These are phyloP conservation scores for Drosophila triauraria DNA, from an alignment of 1,140 invertebrate species.

Conservation along the genomic window DNA sequence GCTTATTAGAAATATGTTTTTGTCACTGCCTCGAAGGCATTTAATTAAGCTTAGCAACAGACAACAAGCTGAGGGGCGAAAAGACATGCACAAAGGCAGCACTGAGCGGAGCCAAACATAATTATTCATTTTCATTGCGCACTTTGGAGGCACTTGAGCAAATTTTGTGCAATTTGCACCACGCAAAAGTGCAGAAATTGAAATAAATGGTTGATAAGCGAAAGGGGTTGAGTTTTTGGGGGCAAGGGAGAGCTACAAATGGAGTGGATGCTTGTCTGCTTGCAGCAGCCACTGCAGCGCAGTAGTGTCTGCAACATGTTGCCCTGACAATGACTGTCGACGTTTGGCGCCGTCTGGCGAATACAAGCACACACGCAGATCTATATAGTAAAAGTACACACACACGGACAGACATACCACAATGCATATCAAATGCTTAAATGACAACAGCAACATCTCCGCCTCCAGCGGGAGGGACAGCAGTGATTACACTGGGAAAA, in stretches of 20 bases:
- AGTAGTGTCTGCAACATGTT: constrained; percentile 72
- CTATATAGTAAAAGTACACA: constrained; percentile 21
- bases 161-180: constrained; percentile 71
- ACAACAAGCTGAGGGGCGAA: not conserved
- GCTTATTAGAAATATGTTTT: constrained; percentile 39
- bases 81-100: constrained; percentile 21
- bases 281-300: constrained; percentile 26
- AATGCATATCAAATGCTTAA: constrained; percentile 80
- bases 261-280: constrained; percentile 42
- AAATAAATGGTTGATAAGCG: constrained; percentile 75
- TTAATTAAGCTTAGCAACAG: constrained; percentile 65
- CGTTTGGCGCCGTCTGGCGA: constrained; percentile 66
- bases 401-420: constrained; percentile 46
- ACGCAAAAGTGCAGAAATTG: constrained; percentile 74
- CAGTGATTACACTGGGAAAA: constrained; percentile 11
- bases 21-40: constrained; percentile 62
- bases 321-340: constrained; percentile 78
- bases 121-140: constrained; percentile 69
- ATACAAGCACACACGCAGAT: constrained; percentile 5
- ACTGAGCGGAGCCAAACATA: constrained; percentile 47
- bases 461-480: constrained; percentile 15
- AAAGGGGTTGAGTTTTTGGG: constrained; percentile 8
- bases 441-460: constrained; percentile 71
- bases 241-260: constrained; percentile 1
- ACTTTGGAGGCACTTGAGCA: constrained; percentile 66